These are phyloP conservation scores for Urophycis tenuis DNA, from an alignment of 2,797 vertebrate genomes.

Conservation along the genomic window DNA sequence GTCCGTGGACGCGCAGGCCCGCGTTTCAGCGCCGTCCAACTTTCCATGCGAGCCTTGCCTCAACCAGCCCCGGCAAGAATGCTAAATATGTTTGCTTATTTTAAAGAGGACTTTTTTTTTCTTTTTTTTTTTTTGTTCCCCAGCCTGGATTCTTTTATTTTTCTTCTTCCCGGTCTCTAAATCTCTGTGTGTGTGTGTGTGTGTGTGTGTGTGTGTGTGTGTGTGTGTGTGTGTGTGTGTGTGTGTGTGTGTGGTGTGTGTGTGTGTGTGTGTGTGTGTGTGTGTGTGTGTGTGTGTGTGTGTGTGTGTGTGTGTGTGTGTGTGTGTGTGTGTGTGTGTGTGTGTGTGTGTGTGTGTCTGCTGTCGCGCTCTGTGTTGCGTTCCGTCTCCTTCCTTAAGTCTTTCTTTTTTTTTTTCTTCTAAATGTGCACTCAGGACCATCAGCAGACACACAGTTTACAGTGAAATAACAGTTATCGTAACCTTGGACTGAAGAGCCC, in stretches of 20 bases:
- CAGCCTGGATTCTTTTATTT: not conserved
- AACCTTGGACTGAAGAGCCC: not conserved
- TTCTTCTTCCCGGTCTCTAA: not conserved
- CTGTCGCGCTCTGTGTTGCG: too few species aligned
- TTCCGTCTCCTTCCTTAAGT: too few species aligned
- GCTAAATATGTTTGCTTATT: slow-evolving; percentile 66
- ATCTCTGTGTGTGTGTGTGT: too few species aligned
- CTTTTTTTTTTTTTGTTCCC: not conserved
- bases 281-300: too few species aligned
- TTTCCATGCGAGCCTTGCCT: slow-evolving; percentile 52
- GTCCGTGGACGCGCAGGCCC: slow-evolving; percentile 29
- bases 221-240: too few species aligned
- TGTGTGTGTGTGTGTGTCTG: too few species aligned
- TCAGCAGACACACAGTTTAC: not conserved
- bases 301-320: too few species aligned
- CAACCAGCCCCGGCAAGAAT: slow-evolving; percentile 60
- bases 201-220: too few species aligned
- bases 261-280: too few species aligned
- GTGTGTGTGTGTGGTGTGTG: too few species aligned
- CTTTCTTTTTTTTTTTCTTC: not conserved
- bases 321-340: too few species aligned
- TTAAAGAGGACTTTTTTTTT: slow-evolving; percentile 47
- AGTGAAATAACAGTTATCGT: not conserved
- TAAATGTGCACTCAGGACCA: not conserved
- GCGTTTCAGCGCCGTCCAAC: slow-evolving; percentile 51